These are phyloP conservation scores for Caranx melampygus DNA, from an alignment of 2,113 vertebrate genomes.

Conservation along the genomic window DNA sequence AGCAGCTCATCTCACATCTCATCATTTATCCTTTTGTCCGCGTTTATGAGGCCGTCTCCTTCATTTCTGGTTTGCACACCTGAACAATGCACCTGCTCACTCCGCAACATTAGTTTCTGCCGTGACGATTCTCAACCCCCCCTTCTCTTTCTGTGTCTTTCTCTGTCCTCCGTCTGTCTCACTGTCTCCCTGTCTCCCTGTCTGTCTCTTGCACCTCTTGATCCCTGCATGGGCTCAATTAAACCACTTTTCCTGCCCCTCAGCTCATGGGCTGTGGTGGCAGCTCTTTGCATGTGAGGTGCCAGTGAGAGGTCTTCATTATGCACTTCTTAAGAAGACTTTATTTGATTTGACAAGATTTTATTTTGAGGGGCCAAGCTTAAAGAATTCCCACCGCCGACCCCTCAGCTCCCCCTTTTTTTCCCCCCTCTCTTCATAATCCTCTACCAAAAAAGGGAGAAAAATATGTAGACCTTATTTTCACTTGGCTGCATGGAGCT, in stretches of 20 bases:
- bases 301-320: conserved; percentile 74
- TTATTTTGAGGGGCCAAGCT: conserved; percentile 74
- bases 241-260: conserved; percentile 68
- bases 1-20: conserved; percentile 42
- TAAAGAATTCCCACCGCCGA: conserved; percentile 58
- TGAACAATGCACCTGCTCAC: conserved; percentile 55
- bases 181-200: conserved; percentile 7
- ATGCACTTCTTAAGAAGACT: conserved; percentile 69
- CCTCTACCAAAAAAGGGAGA: conserved; percentile 77
- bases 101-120: conserved; percentile 11
- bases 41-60: conserved; percentile 27
- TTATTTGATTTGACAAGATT: conserved; percentile 82
- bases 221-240: conserved; percentile 76
- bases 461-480: conserved; percentile 79
- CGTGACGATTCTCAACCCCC: neutral
- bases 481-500: conserved; percentile 70
- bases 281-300: conserved; percentile 57
- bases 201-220: conserved; percentile 31
- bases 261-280: conserved; percentile 31
- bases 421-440: conserved; percentile 62
- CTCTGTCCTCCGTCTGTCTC: neutral
- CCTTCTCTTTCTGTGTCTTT: neutral
- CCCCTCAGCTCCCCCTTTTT: neutral
- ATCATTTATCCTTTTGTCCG: conserved; percentile 56
- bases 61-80: conserved; percentile 39